These are phyloP conservation scores for Euplexia lucipara DNA, from an alignment of 2,888 invertebrate genomes.

Conservation along the genomic window DNA sequence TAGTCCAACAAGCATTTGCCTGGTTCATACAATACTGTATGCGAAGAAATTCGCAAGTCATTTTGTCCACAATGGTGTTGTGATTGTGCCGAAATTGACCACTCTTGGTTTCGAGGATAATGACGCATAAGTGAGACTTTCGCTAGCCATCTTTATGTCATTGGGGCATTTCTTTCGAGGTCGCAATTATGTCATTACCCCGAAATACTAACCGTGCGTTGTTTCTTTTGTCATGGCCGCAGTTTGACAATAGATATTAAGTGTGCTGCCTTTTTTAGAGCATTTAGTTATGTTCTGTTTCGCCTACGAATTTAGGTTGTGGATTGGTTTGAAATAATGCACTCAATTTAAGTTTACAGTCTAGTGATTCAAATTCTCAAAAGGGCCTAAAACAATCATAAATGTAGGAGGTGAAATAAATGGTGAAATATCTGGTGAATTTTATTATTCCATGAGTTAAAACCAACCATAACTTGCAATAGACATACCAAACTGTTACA, in stretches of 20 bases:
- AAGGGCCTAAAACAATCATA: neutral
- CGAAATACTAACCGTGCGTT: slow-evolving; percentile 39
- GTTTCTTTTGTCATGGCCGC: slow-evolving; percentile 31
- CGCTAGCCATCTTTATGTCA: slow-evolving; percentile 67
- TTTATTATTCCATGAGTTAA: neutral
- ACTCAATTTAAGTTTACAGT: neutral
- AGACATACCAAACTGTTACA: neutral
- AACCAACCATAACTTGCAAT: neutral
- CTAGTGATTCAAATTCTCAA: neutral
- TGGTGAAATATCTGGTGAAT: neutral
- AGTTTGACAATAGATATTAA: slow-evolving; percentile 43
- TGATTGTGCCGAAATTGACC: slow-evolving; percentile 63
- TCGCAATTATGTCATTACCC: slow-evolving; percentile 68
- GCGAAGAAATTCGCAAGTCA: slow-evolving; percentile 37
- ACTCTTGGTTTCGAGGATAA: slow-evolving; percentile 62
- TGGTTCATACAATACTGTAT: slow-evolving; percentile 31
- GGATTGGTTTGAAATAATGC: neutral
- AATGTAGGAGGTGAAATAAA: neutral
- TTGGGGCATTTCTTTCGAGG: slow-evolving; percentile 62
- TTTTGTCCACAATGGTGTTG: slow-evolving; percentile 44
- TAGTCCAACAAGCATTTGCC: no score
- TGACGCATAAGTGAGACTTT: slow-evolving; percentile 64
- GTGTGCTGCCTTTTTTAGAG: slow-evolving; percentile 24
- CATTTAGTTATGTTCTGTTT: slow-evolving; percentile 21
- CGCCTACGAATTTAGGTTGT: slow-evolving; percentile 9